Evolutionary conservation across 2,797 vertebrate genomes (phyloP).

Genomic region (Acrocephalus scirpaceus): DNA sequence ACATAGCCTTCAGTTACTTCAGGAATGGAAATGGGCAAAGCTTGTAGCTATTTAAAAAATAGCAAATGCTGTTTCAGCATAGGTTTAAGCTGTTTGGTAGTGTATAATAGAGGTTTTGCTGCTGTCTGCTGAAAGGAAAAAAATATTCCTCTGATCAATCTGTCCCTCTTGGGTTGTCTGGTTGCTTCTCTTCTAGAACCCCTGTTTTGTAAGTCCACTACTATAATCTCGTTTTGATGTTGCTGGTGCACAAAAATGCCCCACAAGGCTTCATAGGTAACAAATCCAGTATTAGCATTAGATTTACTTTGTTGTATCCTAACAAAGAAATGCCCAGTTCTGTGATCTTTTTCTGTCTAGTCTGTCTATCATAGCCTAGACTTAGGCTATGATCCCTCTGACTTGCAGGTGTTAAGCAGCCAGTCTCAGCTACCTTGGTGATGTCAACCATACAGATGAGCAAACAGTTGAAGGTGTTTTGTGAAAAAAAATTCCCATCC

Average conservation of each 20-base stretch:
- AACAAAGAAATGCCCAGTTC: neutral
- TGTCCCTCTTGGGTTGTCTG: neutral
- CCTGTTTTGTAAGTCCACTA: neutral
- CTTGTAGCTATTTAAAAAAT: neutral
- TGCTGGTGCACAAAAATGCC: neutral
- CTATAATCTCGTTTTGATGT: neutral
- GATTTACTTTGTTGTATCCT: neutral
- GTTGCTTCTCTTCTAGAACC: neutral
- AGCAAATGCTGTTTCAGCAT: neutral
- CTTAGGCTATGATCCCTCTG: neutral
- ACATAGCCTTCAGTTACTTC: neutral
- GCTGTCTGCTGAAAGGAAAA: neutral
- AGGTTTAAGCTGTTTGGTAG: neutral
- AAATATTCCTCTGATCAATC: neutral
- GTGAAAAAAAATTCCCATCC: neutral
- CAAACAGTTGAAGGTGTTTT: neutral
- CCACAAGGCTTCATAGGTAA: neutral
- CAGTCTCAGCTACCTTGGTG: neutral
- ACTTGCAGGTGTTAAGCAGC: neutral
- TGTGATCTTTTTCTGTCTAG: neutral
- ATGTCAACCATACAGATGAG: neutral
- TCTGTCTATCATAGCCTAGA: neutral
- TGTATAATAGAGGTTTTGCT: neutral
- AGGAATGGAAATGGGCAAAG: neutral
- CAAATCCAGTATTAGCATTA: neutral